phyloP scores from a whole-genome alignment of 2,888 invertebrate species.

The Trichogramma dendrolimi region DNA sequence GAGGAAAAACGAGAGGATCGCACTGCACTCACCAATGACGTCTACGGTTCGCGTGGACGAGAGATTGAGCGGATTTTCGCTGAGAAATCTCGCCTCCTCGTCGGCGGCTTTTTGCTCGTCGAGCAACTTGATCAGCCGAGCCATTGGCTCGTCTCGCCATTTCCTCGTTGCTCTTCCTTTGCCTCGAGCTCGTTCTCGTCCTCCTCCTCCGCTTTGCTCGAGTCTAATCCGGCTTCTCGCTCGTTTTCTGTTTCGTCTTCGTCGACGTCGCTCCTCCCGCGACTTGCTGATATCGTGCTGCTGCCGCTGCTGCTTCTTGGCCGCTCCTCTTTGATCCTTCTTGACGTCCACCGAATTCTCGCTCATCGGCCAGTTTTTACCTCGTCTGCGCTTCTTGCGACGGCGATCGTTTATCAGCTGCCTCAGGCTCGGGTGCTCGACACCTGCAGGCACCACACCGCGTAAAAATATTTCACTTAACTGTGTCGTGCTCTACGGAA shows the following conservation, averaged over 20 bases:
- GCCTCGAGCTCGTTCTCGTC: slow-evolving; percentile 4
- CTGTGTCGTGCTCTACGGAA: too few species aligned
- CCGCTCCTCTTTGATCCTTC: not conserved
- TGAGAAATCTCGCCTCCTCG: not conserved
- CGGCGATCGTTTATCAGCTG: slow-evolving; percentile 13
- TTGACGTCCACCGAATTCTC: slow-evolving; percentile 16
- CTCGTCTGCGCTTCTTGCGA: slow-evolving; percentile 12
- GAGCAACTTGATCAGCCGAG: slow-evolving; percentile 5
- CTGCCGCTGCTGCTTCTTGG: slow-evolving; percentile 8
- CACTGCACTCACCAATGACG: slow-evolving; percentile 1
- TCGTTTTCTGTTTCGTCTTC: slow-evolving; percentile 11
- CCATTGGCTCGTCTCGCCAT: slow-evolving; percentile 17
- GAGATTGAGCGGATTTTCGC: slow-evolving; percentile 21
- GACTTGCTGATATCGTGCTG: not conserved
- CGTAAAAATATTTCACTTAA: not conserved
- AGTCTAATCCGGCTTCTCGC: slow-evolving; percentile 27
- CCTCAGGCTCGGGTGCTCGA: not conserved
- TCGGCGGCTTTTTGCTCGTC: not conserved
- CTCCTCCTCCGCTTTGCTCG: slow-evolving; percentile 20
- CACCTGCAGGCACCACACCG: not conserved
- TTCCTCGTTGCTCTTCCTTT: not conserved
- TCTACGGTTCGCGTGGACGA: slow-evolving; percentile 8
- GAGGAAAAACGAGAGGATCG: not conserved
- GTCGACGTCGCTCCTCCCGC: slow-evolving; percentile 10
- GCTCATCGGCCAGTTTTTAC: not conserved